These are phyloP conservation scores for Enteromius unitaeniatus DNA, from an alignment of 2,797 vertebrate species.

Conservation along the genomic window DNA sequence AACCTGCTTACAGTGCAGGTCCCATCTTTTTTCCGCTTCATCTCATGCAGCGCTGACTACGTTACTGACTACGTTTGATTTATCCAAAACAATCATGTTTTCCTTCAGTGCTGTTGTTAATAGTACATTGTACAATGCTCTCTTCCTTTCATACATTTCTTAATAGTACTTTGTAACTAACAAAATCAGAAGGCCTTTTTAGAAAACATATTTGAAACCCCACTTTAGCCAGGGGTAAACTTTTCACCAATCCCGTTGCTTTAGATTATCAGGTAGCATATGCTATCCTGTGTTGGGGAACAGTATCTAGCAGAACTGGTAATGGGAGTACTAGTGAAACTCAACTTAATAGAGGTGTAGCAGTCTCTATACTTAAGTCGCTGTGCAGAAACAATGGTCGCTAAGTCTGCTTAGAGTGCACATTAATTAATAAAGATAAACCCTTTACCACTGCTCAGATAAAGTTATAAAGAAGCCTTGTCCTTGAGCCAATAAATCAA, in stretches of 20 bases:
- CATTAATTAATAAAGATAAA: slow-evolving; percentile 45
- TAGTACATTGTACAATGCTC: not conserved
- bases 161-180: not conserved
- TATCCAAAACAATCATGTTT: not conserved
- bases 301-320: not conserved
- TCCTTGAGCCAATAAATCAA: slow-evolving; percentile 49
- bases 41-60: not conserved
- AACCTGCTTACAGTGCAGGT: not conserved
- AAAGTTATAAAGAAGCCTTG: slow-evolving; percentile 43
- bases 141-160: not conserved
- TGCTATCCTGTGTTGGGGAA: not conserved
- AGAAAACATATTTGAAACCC: not conserved
- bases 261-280: not conserved
- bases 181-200: not conserved
- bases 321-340: not conserved
- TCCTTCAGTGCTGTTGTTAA: not conserved
- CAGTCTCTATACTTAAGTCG: not conserved
- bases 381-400: not conserved
- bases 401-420: slow-evolving; percentile 14
- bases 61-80: not conserved
- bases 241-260: not conserved
- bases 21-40: not conserved
- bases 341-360: not conserved
- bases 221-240: not conserved
- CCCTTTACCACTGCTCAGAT: slow-evolving; percentile 35